These are phyloP conservation scores for Dynastes maya DNA, from an alignment of 2,888 invertebrate genomes.

Conservation along the genomic window DNA sequence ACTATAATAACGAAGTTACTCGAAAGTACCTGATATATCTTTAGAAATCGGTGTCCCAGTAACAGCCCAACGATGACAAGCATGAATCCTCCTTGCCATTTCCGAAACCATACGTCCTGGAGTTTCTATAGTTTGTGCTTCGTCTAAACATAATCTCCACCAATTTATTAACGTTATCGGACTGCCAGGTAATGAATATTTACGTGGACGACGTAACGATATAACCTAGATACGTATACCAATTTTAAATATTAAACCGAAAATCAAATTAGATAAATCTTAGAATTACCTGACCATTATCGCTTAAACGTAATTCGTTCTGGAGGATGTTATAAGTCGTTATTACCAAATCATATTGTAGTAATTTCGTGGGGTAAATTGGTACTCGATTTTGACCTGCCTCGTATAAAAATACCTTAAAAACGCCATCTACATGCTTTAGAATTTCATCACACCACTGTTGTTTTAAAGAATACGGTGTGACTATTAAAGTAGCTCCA, in stretches of 20 bases:
- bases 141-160: conserved; percentile 86
- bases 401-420: conserved; percentile 74
- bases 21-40: conserved; percentile 63
- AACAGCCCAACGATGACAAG: conserved; percentile 81
- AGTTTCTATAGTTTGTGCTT: conserved; percentile 86
- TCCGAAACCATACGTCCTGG: conserved; percentile 74
- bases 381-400: conserved; percentile 71
- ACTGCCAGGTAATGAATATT: conserved; percentile 77
- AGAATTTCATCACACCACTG: conserved; percentile 84
- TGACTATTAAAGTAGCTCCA: conserved; percentile 81
- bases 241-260: neutral
- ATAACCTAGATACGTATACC: conserved; percentile 36
- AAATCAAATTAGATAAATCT: neutral
- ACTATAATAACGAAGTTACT: neutral
- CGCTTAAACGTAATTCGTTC: conserved; percentile 76
- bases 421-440: conserved; percentile 73
- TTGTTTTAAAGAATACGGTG: conserved; percentile 77
- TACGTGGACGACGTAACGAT: conserved; percentile 74
- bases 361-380: conserved; percentile 77
- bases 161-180: conserved; percentile 81
- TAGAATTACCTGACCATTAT: conserved; percentile 68
- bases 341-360: conserved; percentile 80
- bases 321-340: conserved; percentile 80
- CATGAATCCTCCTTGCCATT: conserved; percentile 76
- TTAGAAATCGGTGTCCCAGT: conserved; percentile 78